A percentile compares a stretch with the other conserved stretches of the same genome.
Conservation (phyloP, 2,888 invertebrate species). For the Andrena trimmerana region DNA sequence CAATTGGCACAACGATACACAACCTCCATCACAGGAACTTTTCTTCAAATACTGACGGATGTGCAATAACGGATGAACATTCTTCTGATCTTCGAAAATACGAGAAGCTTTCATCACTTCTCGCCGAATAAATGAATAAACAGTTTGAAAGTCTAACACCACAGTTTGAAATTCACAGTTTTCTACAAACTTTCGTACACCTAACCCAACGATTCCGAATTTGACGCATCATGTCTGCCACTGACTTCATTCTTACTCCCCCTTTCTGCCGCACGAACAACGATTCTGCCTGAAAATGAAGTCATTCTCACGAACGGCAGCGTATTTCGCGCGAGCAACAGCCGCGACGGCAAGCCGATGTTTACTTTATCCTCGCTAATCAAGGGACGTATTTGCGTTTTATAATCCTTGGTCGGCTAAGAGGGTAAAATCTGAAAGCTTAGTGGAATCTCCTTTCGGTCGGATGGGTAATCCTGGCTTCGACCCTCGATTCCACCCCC, state of each 20-base stretch:
- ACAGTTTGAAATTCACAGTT: background rate
- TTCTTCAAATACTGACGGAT: no score
- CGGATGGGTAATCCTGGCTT: conserved; percentile 78
- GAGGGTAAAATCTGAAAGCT: conserved; percentile 84
- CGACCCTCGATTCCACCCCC: conserved; percentile 63
- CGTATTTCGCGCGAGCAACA: conserved; percentile 68
- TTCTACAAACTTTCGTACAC: no score
- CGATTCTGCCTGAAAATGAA: conserved; percentile 7
- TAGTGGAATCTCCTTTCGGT: conserved; percentile 83
- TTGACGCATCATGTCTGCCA: background rate
- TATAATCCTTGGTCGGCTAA: conserved; percentile 84
- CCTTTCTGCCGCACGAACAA: background rate
- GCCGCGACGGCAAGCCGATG: conserved; percentile 76
- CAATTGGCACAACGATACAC: no score
- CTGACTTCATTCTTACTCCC: background rate
- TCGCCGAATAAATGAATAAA: no score
- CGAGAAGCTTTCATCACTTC: no score
- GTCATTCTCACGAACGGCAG: conserved; percentile 46
- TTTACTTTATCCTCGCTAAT: conserved; percentile 84
- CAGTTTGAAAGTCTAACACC: no score
- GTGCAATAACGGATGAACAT: no score
- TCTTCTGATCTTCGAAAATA: no score
- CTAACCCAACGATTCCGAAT: background rate
- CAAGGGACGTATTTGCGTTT: conserved; percentile 85
- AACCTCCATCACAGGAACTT: no score